Conservation (phyloP, 2,888 invertebrate genomes). For the Spialia ferax region DNA sequence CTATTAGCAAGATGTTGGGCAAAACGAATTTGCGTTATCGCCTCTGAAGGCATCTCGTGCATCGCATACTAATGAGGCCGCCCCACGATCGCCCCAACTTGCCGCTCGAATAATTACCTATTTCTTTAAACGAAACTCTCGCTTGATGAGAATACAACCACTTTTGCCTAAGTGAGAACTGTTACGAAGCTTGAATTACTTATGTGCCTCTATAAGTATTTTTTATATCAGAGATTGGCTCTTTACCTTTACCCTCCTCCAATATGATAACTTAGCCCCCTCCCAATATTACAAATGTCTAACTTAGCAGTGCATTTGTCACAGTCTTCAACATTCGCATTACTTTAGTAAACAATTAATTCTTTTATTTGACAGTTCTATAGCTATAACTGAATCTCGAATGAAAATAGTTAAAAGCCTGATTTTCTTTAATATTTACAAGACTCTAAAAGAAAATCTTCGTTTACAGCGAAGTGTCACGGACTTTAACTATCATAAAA, state of each 20-base stretch:
- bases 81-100: conserved; percentile 70
- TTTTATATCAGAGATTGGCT: neutral
- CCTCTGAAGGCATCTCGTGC: conserved; percentile 72
- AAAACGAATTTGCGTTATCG: conserved; percentile 86
- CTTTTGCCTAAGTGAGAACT: conserved; percentile 43
- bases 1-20: conserved; percentile 85
- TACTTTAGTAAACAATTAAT: too few species aligned
- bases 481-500: conserved; percentile 31
- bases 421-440: neutral
- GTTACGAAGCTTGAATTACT: conserved; percentile 40
- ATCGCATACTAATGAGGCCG: conserved; percentile 78
- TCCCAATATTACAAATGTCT: too few species aligned
- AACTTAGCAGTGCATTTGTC: too few species aligned
- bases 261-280: too few species aligned
- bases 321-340: too few species aligned
- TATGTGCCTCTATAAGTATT: conserved; percentile 7
- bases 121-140: conserved; percentile 81
- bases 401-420: neutral
- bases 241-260: neutral
- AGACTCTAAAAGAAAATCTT: conserved; percentile 23
- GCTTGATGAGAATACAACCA: conserved; percentile 49
- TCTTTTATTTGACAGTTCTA: too few species aligned
- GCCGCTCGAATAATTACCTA: conserved; percentile 78
- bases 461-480: conserved; percentile 18
- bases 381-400: too few species aligned